Conservation (phyloP, 2,888 invertebrate genomes). For the Spisula subtruncata region DNA sequence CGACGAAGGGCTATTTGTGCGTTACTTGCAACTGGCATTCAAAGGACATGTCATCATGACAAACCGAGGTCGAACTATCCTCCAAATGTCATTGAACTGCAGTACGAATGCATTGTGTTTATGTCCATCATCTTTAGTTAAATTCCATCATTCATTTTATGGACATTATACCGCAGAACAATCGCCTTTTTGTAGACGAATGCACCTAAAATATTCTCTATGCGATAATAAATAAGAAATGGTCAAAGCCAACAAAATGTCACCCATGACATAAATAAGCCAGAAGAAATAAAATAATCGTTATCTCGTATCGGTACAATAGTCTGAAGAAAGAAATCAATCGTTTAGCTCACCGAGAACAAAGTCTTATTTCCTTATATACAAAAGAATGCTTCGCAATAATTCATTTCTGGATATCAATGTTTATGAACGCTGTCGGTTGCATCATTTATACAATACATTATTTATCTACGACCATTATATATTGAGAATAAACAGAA, state of each 20-base stretch:
- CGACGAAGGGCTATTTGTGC: too few species aligned
- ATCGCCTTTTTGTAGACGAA: too few species aligned
- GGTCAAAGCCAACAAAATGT: background rate
- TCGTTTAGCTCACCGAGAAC: background rate
- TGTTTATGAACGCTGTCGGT: background rate
- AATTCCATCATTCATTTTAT: too few species aligned
- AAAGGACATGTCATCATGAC: too few species aligned
- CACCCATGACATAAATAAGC: background rate
- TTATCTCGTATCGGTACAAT: background rate
- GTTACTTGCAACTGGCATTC: too few species aligned
- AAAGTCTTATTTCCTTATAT: slow-evolving; percentile 17
- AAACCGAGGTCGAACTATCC: too few species aligned
- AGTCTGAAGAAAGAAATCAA: background rate
- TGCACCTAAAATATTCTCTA: too few species aligned
- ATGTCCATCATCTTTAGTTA: too few species aligned
- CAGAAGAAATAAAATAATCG: background rate
- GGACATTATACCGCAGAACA: too few species aligned
- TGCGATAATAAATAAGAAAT: background rate
- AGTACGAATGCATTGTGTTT: too few species aligned
- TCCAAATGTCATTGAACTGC: too few species aligned
- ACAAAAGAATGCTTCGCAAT: background rate
- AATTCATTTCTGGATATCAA: background rate
- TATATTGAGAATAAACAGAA: background rate
- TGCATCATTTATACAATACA: background rate
- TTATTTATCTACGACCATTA: background rate